Evolutionary conservation across 2,888 invertebrate genomes (phyloP).

Genomic region (Ennomos fuscantarius): DNA sequence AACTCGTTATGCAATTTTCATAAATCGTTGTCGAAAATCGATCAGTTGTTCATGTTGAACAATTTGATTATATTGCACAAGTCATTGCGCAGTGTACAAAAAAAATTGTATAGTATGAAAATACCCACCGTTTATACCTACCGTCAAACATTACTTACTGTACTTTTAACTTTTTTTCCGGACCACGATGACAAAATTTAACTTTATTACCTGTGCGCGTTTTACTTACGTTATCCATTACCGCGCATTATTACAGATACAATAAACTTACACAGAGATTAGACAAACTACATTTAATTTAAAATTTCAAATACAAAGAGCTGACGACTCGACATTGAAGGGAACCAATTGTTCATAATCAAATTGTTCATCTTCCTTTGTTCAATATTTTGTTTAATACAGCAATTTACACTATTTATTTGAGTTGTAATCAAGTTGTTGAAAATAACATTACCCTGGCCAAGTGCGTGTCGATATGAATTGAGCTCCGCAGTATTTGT

Average conservation of each 20-base stretch:
- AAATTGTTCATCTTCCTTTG: not conserved
- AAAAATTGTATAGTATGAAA: conserved; percentile 33
- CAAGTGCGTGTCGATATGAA: no score
- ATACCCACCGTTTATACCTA: conserved; percentile 71
- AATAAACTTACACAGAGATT: conserved; percentile 30
- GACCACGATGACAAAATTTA: conserved; percentile 37
- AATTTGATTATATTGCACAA: conserved; percentile 6
- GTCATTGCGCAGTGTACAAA: conserved; percentile 24
- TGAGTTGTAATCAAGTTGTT: no score
- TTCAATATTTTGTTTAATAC: no score
- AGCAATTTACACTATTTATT: no score
- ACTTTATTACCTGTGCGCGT: conserved; percentile 42
- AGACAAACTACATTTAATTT: conserved; percentile 31
- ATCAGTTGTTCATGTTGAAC: not conserved
- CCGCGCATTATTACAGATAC: conserved; percentile 30
- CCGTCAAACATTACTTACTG: conserved; percentile 53
- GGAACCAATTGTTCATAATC: conserved; percentile 1
- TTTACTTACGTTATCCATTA: conserved; percentile 36
- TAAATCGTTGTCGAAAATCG: not conserved
- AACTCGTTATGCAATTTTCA: not conserved
- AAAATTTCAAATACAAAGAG: conserved; percentile 12
- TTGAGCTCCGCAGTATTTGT: no score
- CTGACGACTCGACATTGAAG: conserved; percentile 3
- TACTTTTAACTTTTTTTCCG: conserved; percentile 30
- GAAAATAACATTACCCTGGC: no score